Evolutionary conservation across 2,113 vertebrate species (phyloP), one percentile per base, ranked within the genome.

Genomic region (Pachypanchax playfairii): DNA sequence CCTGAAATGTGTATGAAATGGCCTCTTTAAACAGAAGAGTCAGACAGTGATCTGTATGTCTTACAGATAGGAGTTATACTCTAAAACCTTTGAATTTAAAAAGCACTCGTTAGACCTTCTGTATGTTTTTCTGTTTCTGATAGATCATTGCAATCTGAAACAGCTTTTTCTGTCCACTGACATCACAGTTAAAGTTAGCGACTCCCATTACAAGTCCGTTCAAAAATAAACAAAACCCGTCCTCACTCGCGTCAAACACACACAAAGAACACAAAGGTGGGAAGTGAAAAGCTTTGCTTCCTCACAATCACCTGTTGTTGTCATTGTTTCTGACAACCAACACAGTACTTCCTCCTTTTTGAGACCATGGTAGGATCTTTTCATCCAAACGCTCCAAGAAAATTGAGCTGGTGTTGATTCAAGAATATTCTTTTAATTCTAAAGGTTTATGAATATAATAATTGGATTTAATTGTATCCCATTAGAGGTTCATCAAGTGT

Each of bases 281-380:
- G 65, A 85, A 72, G 70, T 71, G 53, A 53, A 46, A 4, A 20
- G 33, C 56, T 61, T 52, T n/a, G 26, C 73, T 64, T 77, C 65
- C 67, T 69, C 38, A 75, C 42, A 70, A 57, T 72, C 35, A 72
- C 68, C 61, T 66, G 65, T 73, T 65, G 59, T 76, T 60, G 3
- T 64, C 56, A 47, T 86, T 83, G 79, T 85, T 84, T 75, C 20
- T 1, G 28, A 48, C 14, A 0, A 24, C 73, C 35, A 85, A 84
- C 76, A 53, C 59, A 72, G 88, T 80, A 85, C 75, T 83, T 77
- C 76, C 79, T 65, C 39, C n/a, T 55, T 13, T 57, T 26, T 35
- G 51, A n/a, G 49, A 35, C 12, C 15, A 13, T 51, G 48, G 26
- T 11, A 25, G 25, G 31, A 57, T 62, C 18, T 24, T 55, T 49